A percentile compares a stretch with the other conserved stretches of the same genome.
phyloP scores from a whole-genome alignment of 1,140 invertebrate genomes.

The Saccostrea cuccullata region DNA sequence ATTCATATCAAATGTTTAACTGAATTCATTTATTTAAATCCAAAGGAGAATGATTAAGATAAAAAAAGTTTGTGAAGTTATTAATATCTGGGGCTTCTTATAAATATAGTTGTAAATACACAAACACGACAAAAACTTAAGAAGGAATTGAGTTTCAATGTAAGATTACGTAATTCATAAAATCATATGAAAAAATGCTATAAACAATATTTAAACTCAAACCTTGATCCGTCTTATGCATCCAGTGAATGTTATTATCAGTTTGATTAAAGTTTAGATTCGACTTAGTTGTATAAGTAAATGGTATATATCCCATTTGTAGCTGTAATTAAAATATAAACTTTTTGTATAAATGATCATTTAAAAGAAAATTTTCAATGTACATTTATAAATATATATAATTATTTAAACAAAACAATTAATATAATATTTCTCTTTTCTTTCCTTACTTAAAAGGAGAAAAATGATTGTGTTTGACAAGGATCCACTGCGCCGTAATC shows the following conservation, averaged over 20 bases:
- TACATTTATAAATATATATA: background rate
- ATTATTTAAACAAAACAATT: background rate
- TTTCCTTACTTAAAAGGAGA: slow-evolving; percentile 61
- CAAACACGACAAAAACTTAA: too few species aligned
- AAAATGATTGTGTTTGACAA: too few species aligned
- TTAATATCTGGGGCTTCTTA: too few species aligned
- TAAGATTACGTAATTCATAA: too few species aligned
- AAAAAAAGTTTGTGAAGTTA: too few species aligned
- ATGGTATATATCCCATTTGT: slow-evolving; percentile 63
- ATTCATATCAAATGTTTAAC: too few species aligned
- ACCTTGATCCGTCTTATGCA: slow-evolving; percentile 37
- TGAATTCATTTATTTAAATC: too few species aligned
- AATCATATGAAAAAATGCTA: background rate
- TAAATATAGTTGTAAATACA: too few species aligned
- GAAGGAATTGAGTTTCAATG: too few species aligned
- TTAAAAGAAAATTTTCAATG: background rate
- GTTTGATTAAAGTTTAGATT: slow-evolving; percentile 48
- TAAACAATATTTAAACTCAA: background rate
- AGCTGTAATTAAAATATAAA: slow-evolving; percentile 45
- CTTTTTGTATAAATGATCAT: background rate
- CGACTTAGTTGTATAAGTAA: slow-evolving; percentile 56
- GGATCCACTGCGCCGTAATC: slow-evolving; percentile 61
- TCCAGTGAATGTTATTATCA: slow-evolving; percentile 54
- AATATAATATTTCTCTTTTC: background rate
- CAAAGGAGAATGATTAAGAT: too few species aligned